These are phyloP conservation scores for Heliconius charithonia DNA, from an alignment of 2,888 invertebrate genomes.

Conservation along the genomic window DNA sequence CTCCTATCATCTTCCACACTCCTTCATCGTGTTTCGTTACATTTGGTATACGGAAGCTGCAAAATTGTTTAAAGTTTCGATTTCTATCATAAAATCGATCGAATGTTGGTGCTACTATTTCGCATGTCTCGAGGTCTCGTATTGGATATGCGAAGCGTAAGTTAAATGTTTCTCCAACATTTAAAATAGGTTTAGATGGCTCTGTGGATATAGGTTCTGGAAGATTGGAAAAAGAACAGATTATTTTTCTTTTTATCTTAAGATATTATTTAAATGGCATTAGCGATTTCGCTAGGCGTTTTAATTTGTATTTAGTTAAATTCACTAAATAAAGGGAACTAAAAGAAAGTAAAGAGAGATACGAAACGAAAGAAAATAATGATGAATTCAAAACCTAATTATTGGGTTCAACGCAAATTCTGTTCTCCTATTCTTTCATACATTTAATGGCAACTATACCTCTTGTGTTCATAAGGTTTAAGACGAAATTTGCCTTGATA, in stretches of 20 bases:
- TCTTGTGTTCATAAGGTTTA: too few relatives aligned
- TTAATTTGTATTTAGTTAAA: too few relatives aligned
- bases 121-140: constrained; percentile 59
- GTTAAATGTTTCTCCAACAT: constrained; percentile 58
- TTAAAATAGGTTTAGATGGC: constrained; percentile 45
- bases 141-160: constrained; percentile 64
- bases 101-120: constrained; percentile 60
- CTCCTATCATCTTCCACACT: constrained; percentile 64
- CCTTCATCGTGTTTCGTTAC: constrained; percentile 63
- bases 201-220: constrained; percentile 59
- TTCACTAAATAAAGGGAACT: too few relatives aligned
- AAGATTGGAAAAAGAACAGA: constrained; percentile 47
- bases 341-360: too few relatives aligned
- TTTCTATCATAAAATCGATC: constrained; percentile 65
- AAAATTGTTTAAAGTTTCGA: constrained; percentile 53
- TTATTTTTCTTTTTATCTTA: neutral
- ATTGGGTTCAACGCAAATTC: too few relatives aligned
- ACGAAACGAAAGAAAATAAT: too few relatives aligned
- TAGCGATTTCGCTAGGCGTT: too few relatives aligned
- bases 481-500: too few relatives aligned
- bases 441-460: too few relatives aligned
- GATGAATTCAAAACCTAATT: too few relatives aligned
- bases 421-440: too few relatives aligned
- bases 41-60: constrained; percentile 63
- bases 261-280: too few relatives aligned